Conservation (phyloP, 2,113 vertebrate species). For the Xiphophorus hellerii region DNA sequence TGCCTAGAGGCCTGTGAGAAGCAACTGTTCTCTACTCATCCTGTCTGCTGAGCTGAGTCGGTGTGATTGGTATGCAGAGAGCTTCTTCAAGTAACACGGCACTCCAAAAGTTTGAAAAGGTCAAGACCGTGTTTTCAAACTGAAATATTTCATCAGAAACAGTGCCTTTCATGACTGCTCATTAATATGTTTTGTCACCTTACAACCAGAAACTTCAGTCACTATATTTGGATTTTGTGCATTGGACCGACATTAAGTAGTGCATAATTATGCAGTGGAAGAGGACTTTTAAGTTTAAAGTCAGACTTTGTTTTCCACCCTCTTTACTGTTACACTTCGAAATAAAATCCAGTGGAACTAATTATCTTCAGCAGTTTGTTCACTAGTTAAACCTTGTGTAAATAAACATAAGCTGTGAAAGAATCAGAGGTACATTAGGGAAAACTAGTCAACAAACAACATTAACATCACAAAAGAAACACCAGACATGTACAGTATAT, state of each 20-base stretch:
- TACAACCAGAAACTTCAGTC: background rate
- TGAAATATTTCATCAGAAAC: conserved; percentile 10
- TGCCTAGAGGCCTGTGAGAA: conserved; percentile 46
- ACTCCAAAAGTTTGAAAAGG: conserved; percentile 15
- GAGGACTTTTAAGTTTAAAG: background rate
- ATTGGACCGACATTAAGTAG: background rate
- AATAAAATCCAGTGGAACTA: too few relatives aligned
- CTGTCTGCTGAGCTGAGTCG: conserved; percentile 21
- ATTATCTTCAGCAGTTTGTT: too few relatives aligned
- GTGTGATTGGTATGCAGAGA: conserved; percentile 43
- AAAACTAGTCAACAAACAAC: too few relatives aligned
- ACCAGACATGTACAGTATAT: too few relatives aligned
- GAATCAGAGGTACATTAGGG: too few relatives aligned
- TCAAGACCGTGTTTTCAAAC: background rate
- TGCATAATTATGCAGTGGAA: background rate
- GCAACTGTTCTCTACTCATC: conserved; percentile 45
- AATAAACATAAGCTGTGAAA: too few relatives aligned
- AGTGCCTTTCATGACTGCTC: background rate
- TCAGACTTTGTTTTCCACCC: background rate
- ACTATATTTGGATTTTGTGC: background rate
- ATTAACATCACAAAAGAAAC: too few relatives aligned
- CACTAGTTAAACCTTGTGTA: too few relatives aligned
- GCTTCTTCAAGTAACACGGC: conserved; percentile 29
- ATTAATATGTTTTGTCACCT: background rate
- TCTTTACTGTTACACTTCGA: too few relatives aligned